Percentiles rank a stretch among this genome's conserved stretches.
These are phyloP conservation scores for Clanis bilineata DNA, from an alignment of 2,888 invertebrate genomes.

Conservation along the genomic window DNA sequence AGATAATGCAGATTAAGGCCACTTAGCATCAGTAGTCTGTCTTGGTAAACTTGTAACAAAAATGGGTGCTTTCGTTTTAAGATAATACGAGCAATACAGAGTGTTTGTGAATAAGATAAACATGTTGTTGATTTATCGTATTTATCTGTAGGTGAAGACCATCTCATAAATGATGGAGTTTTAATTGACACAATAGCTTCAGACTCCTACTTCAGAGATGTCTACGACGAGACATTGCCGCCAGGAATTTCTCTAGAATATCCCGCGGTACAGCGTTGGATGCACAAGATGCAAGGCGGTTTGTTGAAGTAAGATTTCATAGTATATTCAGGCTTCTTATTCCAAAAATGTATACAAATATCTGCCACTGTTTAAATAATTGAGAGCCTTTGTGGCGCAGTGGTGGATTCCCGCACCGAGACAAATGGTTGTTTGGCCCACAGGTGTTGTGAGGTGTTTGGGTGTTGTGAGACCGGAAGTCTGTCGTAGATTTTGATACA, in stretches of 20 bases:
- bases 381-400: too few relatives aligned
- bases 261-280: slow-evolving; percentile 38
- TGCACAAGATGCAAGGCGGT: slow-evolving; percentile 42
- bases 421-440: too few relatives aligned
- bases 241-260: slow-evolving; percentile 42
- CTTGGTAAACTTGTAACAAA: too few relatives aligned
- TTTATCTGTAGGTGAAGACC: background rate
- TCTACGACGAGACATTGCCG: slow-evolving; percentile 32
- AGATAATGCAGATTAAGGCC: too few relatives aligned
- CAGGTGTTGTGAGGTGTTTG: too few relatives aligned
- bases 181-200: slow-evolving; percentile 21
- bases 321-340: background rate
- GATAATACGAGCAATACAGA: too few relatives aligned
- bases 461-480: too few relatives aligned
- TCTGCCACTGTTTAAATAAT: background rate
- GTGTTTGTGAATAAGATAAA: background rate
- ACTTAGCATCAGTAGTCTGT: too few relatives aligned
- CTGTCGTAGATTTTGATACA: too few relatives aligned
- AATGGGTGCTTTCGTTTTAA: too few relatives aligned
- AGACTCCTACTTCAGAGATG: slow-evolving; percentile 34
- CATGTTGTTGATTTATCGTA: background rate
- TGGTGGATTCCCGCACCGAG: too few relatives aligned
- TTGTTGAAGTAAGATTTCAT: slow-evolving; percentile 38
- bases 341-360: background rate
- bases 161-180: slow-evolving; percentile 29